Conservation (phyloP, 2,888 invertebrate species). For the Leptopilina myrica region DNA sequence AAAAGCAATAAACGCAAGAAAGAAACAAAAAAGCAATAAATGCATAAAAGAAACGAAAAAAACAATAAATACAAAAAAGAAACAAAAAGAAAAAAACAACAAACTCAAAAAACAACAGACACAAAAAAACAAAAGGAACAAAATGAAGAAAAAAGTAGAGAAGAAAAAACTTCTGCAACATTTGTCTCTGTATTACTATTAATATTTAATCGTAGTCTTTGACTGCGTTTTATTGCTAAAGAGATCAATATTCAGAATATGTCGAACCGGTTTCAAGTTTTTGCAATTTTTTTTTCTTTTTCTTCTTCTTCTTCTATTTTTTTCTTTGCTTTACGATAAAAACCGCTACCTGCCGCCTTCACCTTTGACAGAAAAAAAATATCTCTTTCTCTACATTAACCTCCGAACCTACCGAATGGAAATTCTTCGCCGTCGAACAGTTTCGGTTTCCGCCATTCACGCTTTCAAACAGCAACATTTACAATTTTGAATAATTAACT, state of each 20-base stretch:
- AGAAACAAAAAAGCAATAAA: no score
- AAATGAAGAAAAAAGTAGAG: no score
- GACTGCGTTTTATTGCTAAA: constrained; percentile 10
- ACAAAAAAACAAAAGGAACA: no score
- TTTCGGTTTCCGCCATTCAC: constrained; percentile 24
- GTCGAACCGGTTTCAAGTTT: constrained; percentile 30
- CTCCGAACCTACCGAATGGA: constrained; percentile 36
- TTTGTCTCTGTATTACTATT: constrained; percentile 19
- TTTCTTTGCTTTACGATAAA: not conserved
- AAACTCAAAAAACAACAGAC: no score
- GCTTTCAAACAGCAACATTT: not conserved
- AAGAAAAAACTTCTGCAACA: not conserved
- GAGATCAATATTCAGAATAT: constrained; percentile 10
- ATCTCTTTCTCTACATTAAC: constrained; percentile 32
- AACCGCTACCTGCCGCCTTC: constrained; percentile 31
- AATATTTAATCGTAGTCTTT: not conserved
- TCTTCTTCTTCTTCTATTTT: no score
- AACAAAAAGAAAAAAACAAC: no score
- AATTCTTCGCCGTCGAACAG: constrained; percentile 18
- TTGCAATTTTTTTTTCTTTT: not conserved
- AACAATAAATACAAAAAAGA: no score
- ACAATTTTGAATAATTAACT: constrained; percentile 9
- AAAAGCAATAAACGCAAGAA: no score
- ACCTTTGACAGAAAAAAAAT: constrained; percentile 4
- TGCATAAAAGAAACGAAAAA: no score